Conservation (phyloP, 2,113 vertebrate genomes). For the Pongo pygmaeus region DNA sequence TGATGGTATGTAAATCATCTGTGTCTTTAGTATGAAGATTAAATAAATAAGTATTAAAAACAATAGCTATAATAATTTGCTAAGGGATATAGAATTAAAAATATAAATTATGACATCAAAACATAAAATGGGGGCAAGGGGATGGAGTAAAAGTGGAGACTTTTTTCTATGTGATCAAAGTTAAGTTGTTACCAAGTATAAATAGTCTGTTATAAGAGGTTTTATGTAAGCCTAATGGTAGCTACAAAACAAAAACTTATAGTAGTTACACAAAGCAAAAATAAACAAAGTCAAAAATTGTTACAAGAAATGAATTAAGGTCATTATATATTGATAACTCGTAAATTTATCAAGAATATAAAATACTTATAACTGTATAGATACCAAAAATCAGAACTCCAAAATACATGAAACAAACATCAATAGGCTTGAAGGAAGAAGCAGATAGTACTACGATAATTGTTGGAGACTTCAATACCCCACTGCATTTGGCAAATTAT, state of each 20-base stretch:
- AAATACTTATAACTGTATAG: neutral
- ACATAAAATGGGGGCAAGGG: neutral
- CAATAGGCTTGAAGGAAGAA: neutral
- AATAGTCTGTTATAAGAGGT: neutral
- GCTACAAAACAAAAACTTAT: neutral
- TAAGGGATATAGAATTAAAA: neutral
- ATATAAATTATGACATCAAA: neutral
- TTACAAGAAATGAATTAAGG: neutral
- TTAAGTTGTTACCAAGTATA: neutral
- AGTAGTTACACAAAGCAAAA: neutral
- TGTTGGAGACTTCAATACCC: neutral
- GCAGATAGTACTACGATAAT: neutral
- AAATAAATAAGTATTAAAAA: neutral
- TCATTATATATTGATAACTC: neutral
- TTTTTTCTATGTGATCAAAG: neutral
- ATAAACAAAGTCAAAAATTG: neutral
- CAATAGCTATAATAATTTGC: neutral
- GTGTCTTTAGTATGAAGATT: neutral
- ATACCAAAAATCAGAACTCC: neutral
- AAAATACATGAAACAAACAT: neutral
- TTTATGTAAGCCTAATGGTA: neutral
- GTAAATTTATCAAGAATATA: neutral
- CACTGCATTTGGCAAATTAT: neutral
- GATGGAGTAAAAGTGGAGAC: neutral
- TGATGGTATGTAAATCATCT: neutral